These are phyloP conservation scores for Atethmia centrago DNA, from an alignment of 2,888 invertebrate genomes.

Conservation along the genomic window DNA sequence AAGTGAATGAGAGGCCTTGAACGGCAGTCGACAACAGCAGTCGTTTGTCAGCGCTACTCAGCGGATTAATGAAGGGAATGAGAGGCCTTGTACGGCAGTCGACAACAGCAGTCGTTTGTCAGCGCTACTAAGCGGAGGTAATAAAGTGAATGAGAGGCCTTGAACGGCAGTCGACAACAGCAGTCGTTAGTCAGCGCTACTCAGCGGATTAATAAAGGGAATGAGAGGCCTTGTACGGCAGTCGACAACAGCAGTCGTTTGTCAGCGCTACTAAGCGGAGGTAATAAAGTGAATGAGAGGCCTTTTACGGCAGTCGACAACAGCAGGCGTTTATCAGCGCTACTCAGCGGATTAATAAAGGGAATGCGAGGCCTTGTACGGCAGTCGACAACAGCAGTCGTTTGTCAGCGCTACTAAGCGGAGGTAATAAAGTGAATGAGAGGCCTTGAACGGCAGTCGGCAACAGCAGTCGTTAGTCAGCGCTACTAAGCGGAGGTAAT, in stretches of 20 bases:
- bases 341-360: slow-evolving; percentile 47
- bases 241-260: slow-evolving; percentile 12
- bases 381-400: slow-evolving; percentile 15
- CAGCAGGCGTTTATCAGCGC: slow-evolving; percentile 26
- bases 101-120: slow-evolving; percentile 23
- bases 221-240: slow-evolving; percentile 42
- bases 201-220: slow-evolving; percentile 52
- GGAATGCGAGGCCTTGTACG: slow-evolving; percentile 47
- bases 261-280: slow-evolving; percentile 25
- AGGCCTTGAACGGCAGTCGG: slow-evolving; percentile 29
- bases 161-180: slow-evolving; percentile 20
- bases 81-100: slow-evolving; percentile 32
- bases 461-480: slow-evolving; percentile 25
- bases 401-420: slow-evolving; percentile 23
- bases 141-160: slow-evolving; percentile 58
- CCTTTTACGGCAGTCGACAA: slow-evolving; percentile 26
- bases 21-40: slow-evolving; percentile 16
- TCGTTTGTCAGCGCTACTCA: slow-evolving; percentile 30
- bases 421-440: slow-evolving; percentile 57
- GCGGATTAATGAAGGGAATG: slow-evolving; percentile 53
- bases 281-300: slow-evolving; percentile 59
- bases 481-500: slow-evolving; percentile 37
- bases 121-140: slow-evolving; percentile 28
- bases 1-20: slow-evolving; percentile 51
- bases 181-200: slow-evolving; percentile 25